Base-by-base conservation (phyloP, 2,113 vertebrate genomes). In the Centropristis striata region DNA sequence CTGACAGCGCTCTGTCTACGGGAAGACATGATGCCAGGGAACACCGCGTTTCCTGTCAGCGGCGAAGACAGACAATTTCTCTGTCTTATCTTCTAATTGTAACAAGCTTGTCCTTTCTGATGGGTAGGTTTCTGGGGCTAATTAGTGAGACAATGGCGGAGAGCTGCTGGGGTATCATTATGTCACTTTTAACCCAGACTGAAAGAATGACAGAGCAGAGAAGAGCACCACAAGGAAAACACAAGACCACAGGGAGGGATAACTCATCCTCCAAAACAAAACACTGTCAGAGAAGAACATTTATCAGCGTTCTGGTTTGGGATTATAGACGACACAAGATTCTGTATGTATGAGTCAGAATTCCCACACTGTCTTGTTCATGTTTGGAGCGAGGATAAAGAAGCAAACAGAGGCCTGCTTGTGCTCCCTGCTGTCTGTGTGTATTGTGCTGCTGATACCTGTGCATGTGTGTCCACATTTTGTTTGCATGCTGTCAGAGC, bases 31-130 rank as follows among this genome's bases (percentile, higher is more conserved):
- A 28, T 49, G 74, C 72, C 58, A 20, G 46, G 37, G 60, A 86
- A 78, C 75, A 25, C 65, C 2, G 8, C 14, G 28, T 74, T 87
- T 83, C 74, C 74, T 74, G 76, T 92, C 85, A 79, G n/a, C 71
- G 44, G 49, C 78, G 25, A 54, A 63, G 63, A 69, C 80, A 50
- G 59, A 36, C 79, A 76, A 69, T 80, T 70, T 81, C 61, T 64
- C 65, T 46, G 67, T 85, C 86, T 88, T 88, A 74, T 89, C 77
- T 66, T 53, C 68, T 84, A 83, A 75, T 84, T 83, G 71, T 85
- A 83, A 84, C 84, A 54, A 78, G 81, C 75, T 80, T 66, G 84
- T 87, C 64, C 71, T 49, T 41, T 81, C 63, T 70, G 72, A 90
- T 55, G 54, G 49, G 27, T 61, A 3, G 32, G 67, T 61, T 83